These are phyloP conservation scores for Myotis lucifugus DNA, from an alignment of 2,113 vertebrate species.

Conservation along the genomic window DNA sequence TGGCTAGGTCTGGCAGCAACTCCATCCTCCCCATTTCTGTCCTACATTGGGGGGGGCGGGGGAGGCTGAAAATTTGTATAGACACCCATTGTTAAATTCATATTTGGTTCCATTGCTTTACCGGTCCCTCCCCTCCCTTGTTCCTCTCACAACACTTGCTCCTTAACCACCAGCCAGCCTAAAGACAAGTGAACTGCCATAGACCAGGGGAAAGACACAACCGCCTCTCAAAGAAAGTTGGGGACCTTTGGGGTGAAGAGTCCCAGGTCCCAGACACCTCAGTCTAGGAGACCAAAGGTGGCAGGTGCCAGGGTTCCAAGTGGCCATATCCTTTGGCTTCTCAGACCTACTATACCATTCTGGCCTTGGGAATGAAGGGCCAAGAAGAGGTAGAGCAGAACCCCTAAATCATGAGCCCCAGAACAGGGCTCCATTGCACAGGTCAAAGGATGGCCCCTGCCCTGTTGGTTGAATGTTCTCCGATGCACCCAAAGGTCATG, in stretches of 20 bases:
- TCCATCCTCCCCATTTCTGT: too few relatives aligned
- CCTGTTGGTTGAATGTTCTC: too few relatives aligned
- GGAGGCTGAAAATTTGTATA: background rate
- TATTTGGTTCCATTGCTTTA: background rate
- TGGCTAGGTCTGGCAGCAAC: background rate
- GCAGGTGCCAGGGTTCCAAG: background rate
- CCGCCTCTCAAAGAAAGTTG: background rate
- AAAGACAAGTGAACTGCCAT: background rate
- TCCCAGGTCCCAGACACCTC: background rate
- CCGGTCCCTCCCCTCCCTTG: accelerated
- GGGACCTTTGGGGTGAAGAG: accelerated
- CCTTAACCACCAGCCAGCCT: background rate
- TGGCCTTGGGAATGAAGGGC: too few relatives aligned
- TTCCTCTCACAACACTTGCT: background rate
- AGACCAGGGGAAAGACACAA: background rate
- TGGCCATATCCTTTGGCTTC: background rate
- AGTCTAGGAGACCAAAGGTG: background rate
- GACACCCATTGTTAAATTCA: background rate
- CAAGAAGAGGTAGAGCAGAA: background rate
- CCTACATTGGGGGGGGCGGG: too few relatives aligned
- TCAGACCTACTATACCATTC: too few relatives aligned
- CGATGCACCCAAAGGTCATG: too few relatives aligned
- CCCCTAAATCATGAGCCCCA: background rate
- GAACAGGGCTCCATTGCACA: background rate
- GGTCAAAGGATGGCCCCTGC: background rate